A percentile compares a stretch with the other conserved stretches of the same genome.
These are phyloP conservation scores for Fragum whitleyi DNA, from an alignment of 2,888 invertebrate genomes.

Conservation along the genomic window DNA sequence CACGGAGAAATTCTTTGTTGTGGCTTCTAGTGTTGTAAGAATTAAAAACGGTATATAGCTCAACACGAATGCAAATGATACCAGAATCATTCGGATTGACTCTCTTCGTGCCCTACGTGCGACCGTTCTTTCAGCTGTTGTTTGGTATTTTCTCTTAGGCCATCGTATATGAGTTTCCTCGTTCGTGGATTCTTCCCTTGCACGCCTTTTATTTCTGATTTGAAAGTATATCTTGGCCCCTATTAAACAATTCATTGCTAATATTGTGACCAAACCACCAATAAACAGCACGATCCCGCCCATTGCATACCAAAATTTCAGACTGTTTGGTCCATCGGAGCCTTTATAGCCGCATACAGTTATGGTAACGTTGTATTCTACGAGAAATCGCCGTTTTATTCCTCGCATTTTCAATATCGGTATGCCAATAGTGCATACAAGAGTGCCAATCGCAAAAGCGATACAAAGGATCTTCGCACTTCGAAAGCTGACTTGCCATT, in stretches of 20 bases:
- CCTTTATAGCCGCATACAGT: background rate
- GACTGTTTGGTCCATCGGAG: too few relatives aligned
- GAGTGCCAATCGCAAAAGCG: background rate
- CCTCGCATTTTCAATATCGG: background rate
- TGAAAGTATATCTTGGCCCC: background rate
- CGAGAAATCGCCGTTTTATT: background rate
- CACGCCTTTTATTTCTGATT: background rate
- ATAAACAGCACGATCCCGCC: background rate
- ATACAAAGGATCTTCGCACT: background rate
- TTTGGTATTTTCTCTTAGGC: too few relatives aligned
- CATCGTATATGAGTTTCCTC: background rate
- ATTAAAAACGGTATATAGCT: background rate
- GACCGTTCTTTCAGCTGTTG: background rate
- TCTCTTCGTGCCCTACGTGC: background rate
- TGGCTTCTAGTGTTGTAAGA: background rate
- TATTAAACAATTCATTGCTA: background rate
- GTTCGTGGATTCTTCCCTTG: background rate
- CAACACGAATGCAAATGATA: background rate
- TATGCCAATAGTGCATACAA: too few relatives aligned
- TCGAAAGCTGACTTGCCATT: background rate
- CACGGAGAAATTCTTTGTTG: background rate
- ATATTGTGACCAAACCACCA: background rate
- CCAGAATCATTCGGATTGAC: background rate
- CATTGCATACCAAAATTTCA: background rate
- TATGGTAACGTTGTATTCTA: background rate